Conservation (phyloP, 2,888 invertebrate genomes). For the Orthosia cruda region DNA sequence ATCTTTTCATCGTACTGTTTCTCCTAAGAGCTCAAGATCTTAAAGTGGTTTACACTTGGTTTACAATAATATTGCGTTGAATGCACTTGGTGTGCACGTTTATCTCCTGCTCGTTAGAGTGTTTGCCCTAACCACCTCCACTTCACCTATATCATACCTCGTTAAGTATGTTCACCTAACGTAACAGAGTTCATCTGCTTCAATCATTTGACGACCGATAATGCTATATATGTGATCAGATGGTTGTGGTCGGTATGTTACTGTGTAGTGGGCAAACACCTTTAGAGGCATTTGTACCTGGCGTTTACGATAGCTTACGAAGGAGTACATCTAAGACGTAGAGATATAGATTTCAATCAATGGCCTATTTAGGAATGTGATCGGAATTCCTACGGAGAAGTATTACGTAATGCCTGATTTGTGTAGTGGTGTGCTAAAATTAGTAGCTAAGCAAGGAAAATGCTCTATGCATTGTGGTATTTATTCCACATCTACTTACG, state of each 20-base stretch:
- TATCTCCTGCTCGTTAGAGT: conserved; percentile 7
- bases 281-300: background rate
- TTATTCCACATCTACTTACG: no score
- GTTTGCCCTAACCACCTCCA: no score
- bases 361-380: no score
- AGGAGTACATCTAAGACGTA: background rate
- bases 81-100: conserved; percentile 34
- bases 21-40: conserved; percentile 19
- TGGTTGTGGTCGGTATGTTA: background rate
- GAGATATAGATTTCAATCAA: conserved; percentile 34
- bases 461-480: no score
- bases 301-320: conserved; percentile 4
- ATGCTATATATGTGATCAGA: no score
- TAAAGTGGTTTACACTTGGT: conserved; percentile 54
- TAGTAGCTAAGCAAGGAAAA: no score
- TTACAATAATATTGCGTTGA: conserved; percentile 46
- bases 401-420: no score
- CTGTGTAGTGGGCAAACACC: background rate
- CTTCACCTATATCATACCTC: background rate
- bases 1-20: conserved; percentile 15
- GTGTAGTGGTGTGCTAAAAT: no score
- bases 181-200: no score
- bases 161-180: no score
- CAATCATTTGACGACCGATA: background rate
- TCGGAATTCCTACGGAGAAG: no score